Base-by-base conservation (phyloP, 2,113 vertebrate genomes). In the Tympanuchus pallidicinctus region DNA sequence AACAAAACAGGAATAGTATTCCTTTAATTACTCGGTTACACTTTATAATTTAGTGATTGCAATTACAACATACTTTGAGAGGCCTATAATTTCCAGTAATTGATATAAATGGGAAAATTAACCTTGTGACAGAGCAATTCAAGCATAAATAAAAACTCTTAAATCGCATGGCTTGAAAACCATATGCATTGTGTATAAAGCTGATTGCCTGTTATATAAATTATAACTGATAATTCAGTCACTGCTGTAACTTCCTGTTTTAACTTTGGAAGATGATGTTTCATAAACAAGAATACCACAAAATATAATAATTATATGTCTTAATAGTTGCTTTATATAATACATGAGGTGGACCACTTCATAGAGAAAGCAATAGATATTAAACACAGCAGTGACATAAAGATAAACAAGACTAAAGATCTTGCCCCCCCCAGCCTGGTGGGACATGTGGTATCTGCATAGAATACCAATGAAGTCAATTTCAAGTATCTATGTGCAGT, bases 1-100 rank as follows among this genome's bases (percentile, higher is more conserved):
- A 66, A 43, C 9, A n/a, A 10, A 83, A 60, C 17, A n/a, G 28
- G 10, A 74, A 43, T 84, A 54, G 3, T 17, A 36, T 19, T 50
- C 24, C 14, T 61, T 50, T 40, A 69, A 72, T 75, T 11, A 32
- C 10, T 32, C 20, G 57, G 28, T 25, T 87, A 43, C 1, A 25
- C 14, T 73, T 73, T 24, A 8, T 56, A 32, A 54, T 61, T 66
- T n/a, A 70, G n/a, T 77, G 75, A 32, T 64, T 82, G 64, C 8
- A 64, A 1, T 86, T 80, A 28, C 15, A 75, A 32, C 22, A 22
- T 16, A 12, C 36, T 56, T 63, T 24, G 8, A 10, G 42, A 93
- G 42, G 73, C 36, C 24, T 80, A 24, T 86, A 45, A 86, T 91
- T 95, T 82, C 19, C 56, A 60, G 16, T 88, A 64, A n/a, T 83